Conservation (phyloP, 2,113 vertebrate species). For the Ptilonorhynchus violaceus region DNA sequence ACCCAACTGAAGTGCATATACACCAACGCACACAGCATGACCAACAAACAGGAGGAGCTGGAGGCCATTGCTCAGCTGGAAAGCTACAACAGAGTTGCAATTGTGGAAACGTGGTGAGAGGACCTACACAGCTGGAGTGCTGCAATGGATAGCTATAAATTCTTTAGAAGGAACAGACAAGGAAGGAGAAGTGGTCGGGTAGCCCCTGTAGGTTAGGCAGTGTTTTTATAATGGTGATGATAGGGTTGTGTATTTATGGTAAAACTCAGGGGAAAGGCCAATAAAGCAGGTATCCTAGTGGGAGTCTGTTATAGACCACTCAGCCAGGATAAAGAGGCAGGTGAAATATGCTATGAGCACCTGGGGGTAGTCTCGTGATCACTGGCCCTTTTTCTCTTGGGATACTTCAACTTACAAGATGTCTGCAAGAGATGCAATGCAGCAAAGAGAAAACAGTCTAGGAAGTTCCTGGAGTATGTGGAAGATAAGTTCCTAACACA, state of each 20-base stretch:
- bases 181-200: not conserved
- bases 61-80: not conserved
- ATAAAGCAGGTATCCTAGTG: not conserved
- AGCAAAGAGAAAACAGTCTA: not conserved
- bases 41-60: not conserved
- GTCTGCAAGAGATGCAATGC: not conserved
- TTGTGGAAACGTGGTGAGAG: not conserved
- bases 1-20: not conserved
- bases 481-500: not conserved
- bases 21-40: rapidly evolving
- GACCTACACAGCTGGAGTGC: rapidly evolving
- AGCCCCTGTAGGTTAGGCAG: not conserved
- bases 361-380: not conserved
- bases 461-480: not conserved
- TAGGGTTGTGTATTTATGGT: not conserved
- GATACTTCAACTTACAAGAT: not conserved
- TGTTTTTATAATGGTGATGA: not conserved
- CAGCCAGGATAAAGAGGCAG: not conserved
- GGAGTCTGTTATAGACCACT: not conserved
- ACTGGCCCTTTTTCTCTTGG: not conserved
- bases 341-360: not conserved
- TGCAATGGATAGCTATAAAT: not conserved
- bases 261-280: not conserved
- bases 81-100: not conserved
- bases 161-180: not conserved